phyloP scores from a whole-genome alignment of 2,113 vertebrate genomes.

The Eretmochelys imbricata region DNA sequence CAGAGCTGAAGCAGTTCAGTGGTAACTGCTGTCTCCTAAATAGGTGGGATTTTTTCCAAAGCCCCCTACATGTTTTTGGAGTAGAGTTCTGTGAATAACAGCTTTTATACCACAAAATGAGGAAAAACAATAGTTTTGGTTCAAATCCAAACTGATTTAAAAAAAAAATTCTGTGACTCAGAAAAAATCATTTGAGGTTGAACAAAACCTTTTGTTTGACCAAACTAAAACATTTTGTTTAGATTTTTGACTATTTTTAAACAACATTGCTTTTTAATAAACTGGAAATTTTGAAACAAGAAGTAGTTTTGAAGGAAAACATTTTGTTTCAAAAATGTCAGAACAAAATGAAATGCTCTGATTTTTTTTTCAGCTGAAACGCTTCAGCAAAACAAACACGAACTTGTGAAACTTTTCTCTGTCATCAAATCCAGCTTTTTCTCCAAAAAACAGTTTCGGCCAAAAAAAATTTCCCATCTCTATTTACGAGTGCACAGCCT shows the following conservation, averaged over 20 bases:
- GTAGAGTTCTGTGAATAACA: not conserved
- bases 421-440: not conserved
- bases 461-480: not conserved
- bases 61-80: not conserved
- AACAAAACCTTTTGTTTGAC: not conserved
- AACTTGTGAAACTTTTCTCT: not conserved
- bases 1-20: accelerated
- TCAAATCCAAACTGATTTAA: not conserved
- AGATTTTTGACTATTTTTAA: not conserved
- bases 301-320: not conserved
- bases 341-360: not conserved
- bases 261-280: not conserved
- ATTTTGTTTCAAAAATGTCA: not conserved
- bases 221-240: not conserved
- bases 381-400: not conserved
- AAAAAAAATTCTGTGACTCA: not conserved
- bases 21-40: accelerated
- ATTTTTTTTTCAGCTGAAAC: not conserved
- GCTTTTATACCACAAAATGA: not conserved
- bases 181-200: not conserved
- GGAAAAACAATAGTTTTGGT: not conserved
- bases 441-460: not conserved
- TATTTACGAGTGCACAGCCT: not conserved
- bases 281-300: not conserved
- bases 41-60: not conserved